These are phyloP conservation scores for Mormyrus proboscirostris DNA, from an alignment of 2,797 vertebrate species.

Conservation along the genomic window DNA sequence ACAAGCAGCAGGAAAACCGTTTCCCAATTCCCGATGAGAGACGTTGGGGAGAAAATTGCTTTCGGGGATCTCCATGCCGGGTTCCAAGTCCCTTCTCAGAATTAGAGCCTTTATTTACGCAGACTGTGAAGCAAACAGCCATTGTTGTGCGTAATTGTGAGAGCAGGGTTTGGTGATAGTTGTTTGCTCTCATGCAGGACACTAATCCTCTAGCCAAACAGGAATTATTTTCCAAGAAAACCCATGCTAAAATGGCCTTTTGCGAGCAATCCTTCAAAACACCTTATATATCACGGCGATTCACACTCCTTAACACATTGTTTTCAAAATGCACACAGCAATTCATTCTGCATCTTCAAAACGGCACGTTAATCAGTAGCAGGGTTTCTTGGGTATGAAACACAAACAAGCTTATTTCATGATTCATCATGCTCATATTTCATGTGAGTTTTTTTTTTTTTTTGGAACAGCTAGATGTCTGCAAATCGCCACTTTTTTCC, in stretches of 20 bases:
- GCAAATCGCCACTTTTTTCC: neutral
- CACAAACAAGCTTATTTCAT: neutral
- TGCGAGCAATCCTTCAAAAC: neutral
- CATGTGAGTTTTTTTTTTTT: neutral
- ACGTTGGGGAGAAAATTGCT: neutral
- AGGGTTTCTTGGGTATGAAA: neutral
- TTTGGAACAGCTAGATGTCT: neutral
- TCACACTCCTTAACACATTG: neutral
- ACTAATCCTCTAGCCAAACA: conserved; percentile 13
- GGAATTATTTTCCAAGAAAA: neutral
- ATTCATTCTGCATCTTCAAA: conserved; percentile 1
- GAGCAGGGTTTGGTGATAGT: neutral
- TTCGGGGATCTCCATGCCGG: neutral
- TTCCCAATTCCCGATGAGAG: conserved; percentile 16
- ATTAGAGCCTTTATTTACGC: neutral
- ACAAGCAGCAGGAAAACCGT: neutral
- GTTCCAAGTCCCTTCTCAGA: conserved; percentile 4
- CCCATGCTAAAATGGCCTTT: neutral
- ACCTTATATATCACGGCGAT: neutral
- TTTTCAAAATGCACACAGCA: neutral
- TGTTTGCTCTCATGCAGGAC: neutral
- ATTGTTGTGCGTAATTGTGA: neutral
- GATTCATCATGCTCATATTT: neutral
- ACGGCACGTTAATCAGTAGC: neutral
- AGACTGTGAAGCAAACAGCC: neutral